phyloP scores from a whole-genome alignment of 1,140 invertebrate genomes.

The Xylocopa sonorina region DNA sequence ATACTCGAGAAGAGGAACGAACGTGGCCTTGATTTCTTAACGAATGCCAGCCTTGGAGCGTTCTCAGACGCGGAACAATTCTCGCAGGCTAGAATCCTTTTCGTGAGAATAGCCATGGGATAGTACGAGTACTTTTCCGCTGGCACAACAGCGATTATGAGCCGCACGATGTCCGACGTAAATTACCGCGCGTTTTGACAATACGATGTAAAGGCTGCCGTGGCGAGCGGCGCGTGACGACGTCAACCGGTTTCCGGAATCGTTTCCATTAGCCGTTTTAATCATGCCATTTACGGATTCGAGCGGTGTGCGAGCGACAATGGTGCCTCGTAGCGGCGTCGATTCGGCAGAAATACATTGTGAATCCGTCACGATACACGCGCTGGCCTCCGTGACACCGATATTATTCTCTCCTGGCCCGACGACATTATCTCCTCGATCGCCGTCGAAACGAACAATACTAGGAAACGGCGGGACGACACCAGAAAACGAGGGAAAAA shows the following conservation, averaged over 20 bases:
- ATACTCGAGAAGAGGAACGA: no score
- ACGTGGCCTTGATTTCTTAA: no score
- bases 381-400: slow-evolving; percentile 42
- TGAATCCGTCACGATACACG: slow-evolving; percentile 50
- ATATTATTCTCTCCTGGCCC: slow-evolving; percentile 60
- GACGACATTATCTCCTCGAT: slow-evolving; percentile 60
- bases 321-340: slow-evolving; percentile 18
- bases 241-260: slow-evolving; percentile 62
- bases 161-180: slow-evolving; percentile 16
- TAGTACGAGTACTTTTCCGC: no score
- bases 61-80: no score
- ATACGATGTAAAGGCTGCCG: slow-evolving; percentile 36
- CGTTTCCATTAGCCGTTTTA: slow-evolving; percentile 65
- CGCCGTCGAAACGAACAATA: slow-evolving; percentile 59
- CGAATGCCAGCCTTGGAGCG: no score
- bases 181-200: slow-evolving; percentile 57
- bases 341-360: slow-evolving; percentile 58
- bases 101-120: no score
- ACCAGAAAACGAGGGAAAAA: slow-evolving; percentile 40
- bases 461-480: slow-evolving; percentile 48
- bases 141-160: no score
- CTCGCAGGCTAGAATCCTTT: no score
- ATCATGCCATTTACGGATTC: slow-evolving; percentile 59
- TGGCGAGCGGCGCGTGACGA: slow-evolving; percentile 53
- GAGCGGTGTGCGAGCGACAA: slow-evolving; percentile 40